Base-by-base conservation (phyloP, 2,888 invertebrate species). In the Stictocephala bisonia region DNA sequence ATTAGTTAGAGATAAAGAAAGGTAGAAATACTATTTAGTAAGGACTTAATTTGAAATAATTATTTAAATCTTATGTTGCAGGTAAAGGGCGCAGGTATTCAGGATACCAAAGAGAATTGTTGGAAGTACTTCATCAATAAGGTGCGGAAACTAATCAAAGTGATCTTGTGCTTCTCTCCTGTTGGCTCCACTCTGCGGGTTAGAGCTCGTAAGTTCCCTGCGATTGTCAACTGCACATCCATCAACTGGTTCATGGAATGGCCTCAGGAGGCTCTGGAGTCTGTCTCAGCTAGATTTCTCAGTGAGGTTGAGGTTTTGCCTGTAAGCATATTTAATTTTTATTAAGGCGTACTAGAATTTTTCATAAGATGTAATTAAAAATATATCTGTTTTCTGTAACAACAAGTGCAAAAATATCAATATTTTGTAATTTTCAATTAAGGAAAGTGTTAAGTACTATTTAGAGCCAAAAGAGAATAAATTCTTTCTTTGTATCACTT, bases 191-290 rank as follows among this genome's bases (percentile, higher is more conserved):
- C 95, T 0, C 86, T 98, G 15, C 86, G 97, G 67, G 87, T 95
- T 15, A 88, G 97, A 71, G 92, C 94, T 3, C 88, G 97, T 69
- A 96, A 97, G 84, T 98, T 98, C 85, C 97, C 97, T 0, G 96
- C 97, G 0, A 85, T 98, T 31, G 93, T 95, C 15, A 97, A 94
- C 85, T 96, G 96, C 82, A 95, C 96, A 0, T 90, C 94, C 15
- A 96, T 97, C 77, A 92, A 97, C 84, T 97, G 97, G 97, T 97
- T 97, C 85, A 96, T 97, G 83, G 95, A 96, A 82, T 98, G 97
- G 97, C 97, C 97, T 0, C 89, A 90, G 81, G 93, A 96, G 82
- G 97, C 97, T 29, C 85, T 98, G 80, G 89, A 92, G 76, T 96
- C 96, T 35, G 97, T 98, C 0, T 95, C 96, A 11, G 87, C 87